phyloP scores from a whole-genome alignment of 2,113 vertebrate species.

The Strix aluco region DNA sequence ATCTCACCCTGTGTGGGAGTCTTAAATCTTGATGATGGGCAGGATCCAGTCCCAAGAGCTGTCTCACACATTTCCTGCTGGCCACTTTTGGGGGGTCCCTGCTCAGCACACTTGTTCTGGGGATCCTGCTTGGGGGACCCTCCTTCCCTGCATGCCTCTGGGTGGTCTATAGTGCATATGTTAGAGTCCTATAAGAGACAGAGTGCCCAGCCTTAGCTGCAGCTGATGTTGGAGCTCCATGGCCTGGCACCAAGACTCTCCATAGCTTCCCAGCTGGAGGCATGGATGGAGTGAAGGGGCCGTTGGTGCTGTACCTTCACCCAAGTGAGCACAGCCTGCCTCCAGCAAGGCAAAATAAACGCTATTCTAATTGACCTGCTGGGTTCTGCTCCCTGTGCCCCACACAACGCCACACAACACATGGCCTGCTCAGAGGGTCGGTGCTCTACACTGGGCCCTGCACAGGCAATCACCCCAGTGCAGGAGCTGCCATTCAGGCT shows the following conservation, averaged over 20 bases:
- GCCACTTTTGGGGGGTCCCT: not conserved
- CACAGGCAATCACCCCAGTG: accelerated
- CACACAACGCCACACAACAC: not conserved
- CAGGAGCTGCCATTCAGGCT: not conserved
- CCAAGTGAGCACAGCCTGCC: not conserved
- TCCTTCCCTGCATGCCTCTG: not conserved
- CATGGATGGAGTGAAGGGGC: not conserved
- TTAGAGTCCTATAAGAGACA: not conserved
- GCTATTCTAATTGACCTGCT: not conserved
- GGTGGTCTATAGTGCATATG: not conserved
- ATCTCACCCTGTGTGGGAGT: not conserved
- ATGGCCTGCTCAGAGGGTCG: accelerated
- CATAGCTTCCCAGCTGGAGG: not conserved
- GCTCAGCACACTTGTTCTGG: not conserved
- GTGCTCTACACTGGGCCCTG: accelerated
- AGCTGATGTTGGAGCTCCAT: not conserved
- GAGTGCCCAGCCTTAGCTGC: not conserved
- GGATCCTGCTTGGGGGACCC: not conserved
- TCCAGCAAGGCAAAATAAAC: not conserved
- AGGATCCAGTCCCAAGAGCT: not conserved
- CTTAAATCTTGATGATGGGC: not conserved
- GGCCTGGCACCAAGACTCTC: not conserved
- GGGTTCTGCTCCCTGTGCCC: not conserved
- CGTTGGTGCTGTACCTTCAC: not conserved
- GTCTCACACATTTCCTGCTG: not conserved